Evolutionary conservation across 1,140 invertebrate species (phyloP).

Genomic region (Drosophila funebris): DNA sequence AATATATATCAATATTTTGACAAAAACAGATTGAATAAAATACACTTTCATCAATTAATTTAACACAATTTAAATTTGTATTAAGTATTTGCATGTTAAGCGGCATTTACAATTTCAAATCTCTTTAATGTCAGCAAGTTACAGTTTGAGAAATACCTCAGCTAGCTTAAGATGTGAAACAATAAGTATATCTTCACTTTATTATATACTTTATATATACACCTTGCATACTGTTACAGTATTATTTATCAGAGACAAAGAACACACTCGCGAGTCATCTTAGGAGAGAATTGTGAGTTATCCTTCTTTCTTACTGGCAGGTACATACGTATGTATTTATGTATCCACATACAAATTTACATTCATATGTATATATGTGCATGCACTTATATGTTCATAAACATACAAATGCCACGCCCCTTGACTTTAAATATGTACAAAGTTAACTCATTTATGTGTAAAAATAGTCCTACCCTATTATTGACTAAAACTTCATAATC

Average conservation of each 20-base stretch:
- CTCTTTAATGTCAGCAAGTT: too few species aligned
- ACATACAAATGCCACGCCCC: constrained; percentile 15
- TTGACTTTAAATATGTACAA: neutral
- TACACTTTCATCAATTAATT: too few species aligned
- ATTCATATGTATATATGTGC: neutral
- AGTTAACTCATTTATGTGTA: neutral
- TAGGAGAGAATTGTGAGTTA: neutral
- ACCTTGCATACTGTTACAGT: neutral
- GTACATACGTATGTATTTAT: neutral
- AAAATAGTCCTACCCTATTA: neutral
- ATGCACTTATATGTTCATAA: neutral
- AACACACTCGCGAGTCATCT: neutral
- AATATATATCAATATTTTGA: too few species aligned
- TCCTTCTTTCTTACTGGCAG: neutral
- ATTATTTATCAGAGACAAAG: neutral
- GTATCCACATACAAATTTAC: neutral
- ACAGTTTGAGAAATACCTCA: neutral
- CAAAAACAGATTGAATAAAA: too few species aligned
- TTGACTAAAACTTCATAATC: neutral
- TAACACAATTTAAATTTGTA: too few species aligned
- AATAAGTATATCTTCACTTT: too few species aligned
- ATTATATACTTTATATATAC: too few species aligned
- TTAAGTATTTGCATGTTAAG: too few species aligned
- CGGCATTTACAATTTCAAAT: too few species aligned
- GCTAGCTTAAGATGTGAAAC: neutral